These are phyloP conservation scores for Lutjanus campechanus DNA, from an alignment of 2,797 vertebrate species.

Conservation along the genomic window DNA sequence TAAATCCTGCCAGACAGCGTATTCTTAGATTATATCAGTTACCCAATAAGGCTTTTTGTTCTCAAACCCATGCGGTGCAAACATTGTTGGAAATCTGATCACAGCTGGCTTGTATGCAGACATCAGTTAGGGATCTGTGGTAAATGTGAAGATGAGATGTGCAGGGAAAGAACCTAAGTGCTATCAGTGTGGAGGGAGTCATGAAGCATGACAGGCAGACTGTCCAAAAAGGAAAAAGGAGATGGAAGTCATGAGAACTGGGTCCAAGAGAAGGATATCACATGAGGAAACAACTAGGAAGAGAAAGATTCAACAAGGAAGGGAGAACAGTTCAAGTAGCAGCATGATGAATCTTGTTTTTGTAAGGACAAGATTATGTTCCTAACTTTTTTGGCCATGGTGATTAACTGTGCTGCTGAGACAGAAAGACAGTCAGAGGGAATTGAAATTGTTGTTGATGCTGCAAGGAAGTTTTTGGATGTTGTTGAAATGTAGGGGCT, in stretches of 20 bases:
- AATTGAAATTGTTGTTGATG: background rate
- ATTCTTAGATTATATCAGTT: too few relatives aligned
- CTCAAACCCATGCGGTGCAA: too few relatives aligned
- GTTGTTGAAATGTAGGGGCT: background rate
- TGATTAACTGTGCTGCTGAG: constrained; percentile 3
- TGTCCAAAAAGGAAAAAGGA: background rate
- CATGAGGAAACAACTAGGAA: background rate
- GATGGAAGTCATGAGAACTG: background rate
- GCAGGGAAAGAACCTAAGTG: background rate
- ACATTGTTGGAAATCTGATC: too few relatives aligned
- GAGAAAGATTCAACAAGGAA: background rate
- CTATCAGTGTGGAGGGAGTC: background rate
- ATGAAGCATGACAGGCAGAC: background rate
- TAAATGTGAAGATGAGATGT: too few relatives aligned
- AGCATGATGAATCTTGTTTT: background rate
- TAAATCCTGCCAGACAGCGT: too few relatives aligned
- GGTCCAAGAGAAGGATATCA: background rate
- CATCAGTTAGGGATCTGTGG: too few relatives aligned
- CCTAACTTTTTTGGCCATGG: background rate
- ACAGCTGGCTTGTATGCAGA: too few relatives aligned
- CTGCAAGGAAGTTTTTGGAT: background rate
- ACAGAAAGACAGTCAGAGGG: background rate
- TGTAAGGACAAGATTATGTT: background rate
- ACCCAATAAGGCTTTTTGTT: too few relatives aligned
- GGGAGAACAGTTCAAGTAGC: background rate